Base-by-base conservation (phyloP, 2,888 invertebrate species). In the Platycnemis pennipes region DNA sequence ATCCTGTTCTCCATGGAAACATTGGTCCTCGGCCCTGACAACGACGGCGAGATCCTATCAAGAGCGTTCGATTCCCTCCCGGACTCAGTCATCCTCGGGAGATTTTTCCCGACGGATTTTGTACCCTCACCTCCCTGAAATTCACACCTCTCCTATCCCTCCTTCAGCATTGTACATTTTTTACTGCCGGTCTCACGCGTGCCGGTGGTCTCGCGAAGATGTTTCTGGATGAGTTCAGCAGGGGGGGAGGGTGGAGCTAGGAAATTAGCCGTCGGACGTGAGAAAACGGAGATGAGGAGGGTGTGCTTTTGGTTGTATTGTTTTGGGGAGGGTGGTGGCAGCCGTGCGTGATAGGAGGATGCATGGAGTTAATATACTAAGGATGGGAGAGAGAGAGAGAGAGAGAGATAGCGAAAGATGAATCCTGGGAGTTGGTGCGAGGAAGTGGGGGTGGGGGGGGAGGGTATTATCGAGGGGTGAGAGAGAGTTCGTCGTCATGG, bases 401-500 rank as follows among this genome's bases (percentile, higher is more conserved):
- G 63, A 69, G 89, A 56, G 53, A 16, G 22, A 42, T n/a, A n/a
- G 1, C 42, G 91, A 91, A 63, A 63, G 91, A 63, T 91, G 56
- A 26, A 56, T 31, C 53, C 26, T 53, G 53, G 45, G 31, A 37
- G 89, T 53, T 56, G 31, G 31, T 44, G 45, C 87, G 87, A 87
- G 87, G 42, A 56, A 16, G 56, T 16, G 37, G 85, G 37, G 87
- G 87, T 13, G 87, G 45, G n/a, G 44, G 26, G 87, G 87, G 22
- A 4, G 44, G 87, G 26, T 45, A 22, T 44, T 44, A 44, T 87
- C 45, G 87, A 8, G 87, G 87, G 87, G 11, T 87, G 45, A 26
- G 87, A 11, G 46, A 2, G 45, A 46, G 87, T n/a, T 3, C 56
- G 89, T 89, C 56, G 89, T 69, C 63, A 91, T 63, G 91, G 91